phyloP scores from a whole-genome alignment of 2,888 invertebrate species.

The Drosophila subquinaria region DNA sequence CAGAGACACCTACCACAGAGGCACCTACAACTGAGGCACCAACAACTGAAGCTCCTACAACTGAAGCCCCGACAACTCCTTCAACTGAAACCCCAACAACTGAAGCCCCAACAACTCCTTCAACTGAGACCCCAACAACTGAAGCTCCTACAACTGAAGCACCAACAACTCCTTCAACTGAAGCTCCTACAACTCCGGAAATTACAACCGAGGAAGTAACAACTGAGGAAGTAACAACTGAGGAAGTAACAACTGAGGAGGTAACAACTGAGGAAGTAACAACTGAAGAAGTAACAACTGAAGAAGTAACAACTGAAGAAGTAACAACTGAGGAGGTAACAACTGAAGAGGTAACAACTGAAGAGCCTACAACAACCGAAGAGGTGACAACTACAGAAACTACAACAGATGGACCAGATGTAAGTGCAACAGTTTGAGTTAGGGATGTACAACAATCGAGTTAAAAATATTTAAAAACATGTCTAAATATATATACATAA shows the following conservation, averaged over 20 bases:
- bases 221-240: not conserved
- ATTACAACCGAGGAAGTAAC: not conserved
- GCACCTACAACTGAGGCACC: not conserved
- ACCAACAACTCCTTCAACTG: not conserved
- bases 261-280: not conserved
- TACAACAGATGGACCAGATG: not conserved
- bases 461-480: too few relatives aligned
- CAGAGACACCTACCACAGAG: not conserved
- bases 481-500: too few relatives aligned
- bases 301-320: not conserved
- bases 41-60: not conserved
- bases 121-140: not conserved
- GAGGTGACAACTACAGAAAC: not conserved
- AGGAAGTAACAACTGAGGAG: not conserved
- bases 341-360: too few relatives aligned
- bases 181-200: not conserved
- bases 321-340: not conserved
- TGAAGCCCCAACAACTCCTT: not conserved
- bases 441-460: too few relatives aligned
- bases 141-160: not conserved
- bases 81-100: conserved; percentile 2
- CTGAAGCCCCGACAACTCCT: not conserved
- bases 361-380: not conserved
- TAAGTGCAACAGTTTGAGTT: not conserved
- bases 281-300: not conserved